A percentile compares a stretch with the other conserved stretches of the same genome.
These are phyloP conservation scores for Sarcophaga subvicina DNA, from an alignment of 2,888 invertebrate genomes.

Conservation along the genomic window DNA sequence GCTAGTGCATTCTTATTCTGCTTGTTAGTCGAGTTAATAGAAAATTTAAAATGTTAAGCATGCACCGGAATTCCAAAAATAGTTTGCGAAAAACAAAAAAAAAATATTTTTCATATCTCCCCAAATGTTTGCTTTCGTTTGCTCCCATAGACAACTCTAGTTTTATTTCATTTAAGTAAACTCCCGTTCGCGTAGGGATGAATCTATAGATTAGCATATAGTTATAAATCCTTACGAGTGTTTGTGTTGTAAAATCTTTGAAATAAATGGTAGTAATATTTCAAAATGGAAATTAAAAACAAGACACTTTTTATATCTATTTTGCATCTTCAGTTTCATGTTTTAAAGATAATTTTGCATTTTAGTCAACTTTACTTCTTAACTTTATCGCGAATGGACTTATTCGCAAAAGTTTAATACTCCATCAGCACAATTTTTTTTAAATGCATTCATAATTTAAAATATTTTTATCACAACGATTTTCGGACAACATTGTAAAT, in stretches of 20 bases:
- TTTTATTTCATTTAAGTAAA: not conserved
- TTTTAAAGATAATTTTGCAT: conserved; percentile 21
- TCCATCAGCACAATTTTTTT: too few species aligned
- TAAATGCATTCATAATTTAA: too few species aligned
- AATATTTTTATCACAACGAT: too few species aligned
- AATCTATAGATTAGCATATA: too few species aligned
- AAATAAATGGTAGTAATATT: not conserved
- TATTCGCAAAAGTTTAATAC: too few species aligned
- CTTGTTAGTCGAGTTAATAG: conserved; percentile 50
- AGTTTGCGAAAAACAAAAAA: conserved; percentile 47
- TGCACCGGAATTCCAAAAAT: conserved; percentile 58
- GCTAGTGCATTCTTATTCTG: not conserved
- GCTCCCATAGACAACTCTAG: too few species aligned
- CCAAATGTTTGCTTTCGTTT: not conserved
- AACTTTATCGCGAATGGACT: conserved; percentile 14
- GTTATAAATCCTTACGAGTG: too few species aligned
- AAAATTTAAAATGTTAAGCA: conserved; percentile 62
- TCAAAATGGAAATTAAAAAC: not conserved
- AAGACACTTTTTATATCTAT: not conserved
- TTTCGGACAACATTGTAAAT: too few species aligned
- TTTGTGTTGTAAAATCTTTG: not conserved
- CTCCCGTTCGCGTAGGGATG: too few species aligned
- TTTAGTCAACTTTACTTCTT: not conserved
- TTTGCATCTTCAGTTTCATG: not conserved
- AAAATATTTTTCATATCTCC: not conserved